Percentiles rank a stretch among this genome's conserved stretches.
phyloP scores from a whole-genome alignment of 2,888 invertebrate species.

The Pyralis farinalis region DNA sequence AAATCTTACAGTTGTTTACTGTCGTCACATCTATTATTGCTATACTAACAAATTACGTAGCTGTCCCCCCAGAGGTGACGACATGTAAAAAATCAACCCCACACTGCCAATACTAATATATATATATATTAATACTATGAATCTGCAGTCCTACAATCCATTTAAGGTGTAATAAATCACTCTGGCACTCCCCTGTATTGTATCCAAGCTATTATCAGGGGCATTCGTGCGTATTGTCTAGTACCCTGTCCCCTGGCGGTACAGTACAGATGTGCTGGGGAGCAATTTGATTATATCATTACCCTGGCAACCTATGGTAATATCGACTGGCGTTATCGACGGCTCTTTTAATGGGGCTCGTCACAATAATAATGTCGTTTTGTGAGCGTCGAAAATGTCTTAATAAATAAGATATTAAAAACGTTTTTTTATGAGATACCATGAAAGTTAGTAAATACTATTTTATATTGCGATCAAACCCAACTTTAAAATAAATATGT shows the following conservation, averaged over 20 bases:
- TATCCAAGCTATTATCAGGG: conserved; percentile 59
- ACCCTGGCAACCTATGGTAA: conserved; percentile 20
- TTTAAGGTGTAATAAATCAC: conserved; percentile 74
- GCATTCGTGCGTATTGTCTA: conserved; percentile 55
- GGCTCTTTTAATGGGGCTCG: neutral
- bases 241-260: conserved; percentile 23
- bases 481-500: too few relatives aligned
- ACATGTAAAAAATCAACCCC: neutral
- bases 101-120: conserved; percentile 20
- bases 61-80: neutral
- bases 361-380: neutral
- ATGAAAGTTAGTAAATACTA: too few relatives aligned
- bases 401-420: too few relatives aligned
- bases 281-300: conserved; percentile 67
- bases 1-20: too few relatives aligned
- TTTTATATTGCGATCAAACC: too few relatives aligned
- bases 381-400: neutral
- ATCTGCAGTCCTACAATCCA: conserved; percentile 59
- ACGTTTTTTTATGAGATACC: too few relatives aligned
- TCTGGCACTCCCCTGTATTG: conserved; percentile 36
- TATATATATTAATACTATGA: conserved; percentile 18
- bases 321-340: neutral
- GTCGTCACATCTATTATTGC: too few relatives aligned
- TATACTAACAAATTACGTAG: neutral
- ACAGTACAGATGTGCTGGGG: conserved; percentile 46